Base-by-base conservation (phyloP, 2,888 invertebrate species). In the Drosophila mulleri region DNA sequence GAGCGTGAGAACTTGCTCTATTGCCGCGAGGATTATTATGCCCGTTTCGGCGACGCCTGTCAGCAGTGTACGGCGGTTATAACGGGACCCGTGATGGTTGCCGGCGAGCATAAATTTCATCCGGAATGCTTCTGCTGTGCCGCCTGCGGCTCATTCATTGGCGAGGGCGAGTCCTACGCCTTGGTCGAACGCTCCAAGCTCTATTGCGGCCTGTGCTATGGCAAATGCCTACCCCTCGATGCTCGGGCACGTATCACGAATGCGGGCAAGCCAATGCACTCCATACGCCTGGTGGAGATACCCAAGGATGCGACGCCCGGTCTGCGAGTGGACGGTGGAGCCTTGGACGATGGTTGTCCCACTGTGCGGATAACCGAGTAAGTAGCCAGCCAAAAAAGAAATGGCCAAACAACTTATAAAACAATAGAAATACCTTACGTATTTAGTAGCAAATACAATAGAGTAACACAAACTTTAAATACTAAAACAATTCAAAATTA, bases 41-140 rank as follows among this genome's bases (percentile, higher is more conserved):
- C 96, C 11, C 95, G 96, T 65, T 98, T 96, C 92, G 98, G 98
- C 1, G 97, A 98, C 93, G 95, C 96, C 62, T 98, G 98, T 90
- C 98, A 98, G 90, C 96, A 97, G 89, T 98, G 98, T 93, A 95
- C 95, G 67, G 81, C 91, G 50, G 90, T 93, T 3, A 93, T 93
- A 52, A 92, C 97, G 0, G 98, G 98, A 0, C 98, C 98, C 32
- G 97, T 98, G 77, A 98, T 98, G 98, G 96, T 98, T 73, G 98
- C 98, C 26, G 98, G 98, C 37, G 97, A 97, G 90, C 98, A 98
- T 93, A 97, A 97, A 92, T 98, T 98, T 94, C 98, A 98, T 94
- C 98, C 98, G 50, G 98, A 98, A 94, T 98, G 98, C 94, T 98
- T 98, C 93, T 96, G 96, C 88, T 98, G 98, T 92, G 94, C 94